phyloP scores from a whole-genome alignment of 2,113 vertebrate species.

The Accipiter cooperii region DNA sequence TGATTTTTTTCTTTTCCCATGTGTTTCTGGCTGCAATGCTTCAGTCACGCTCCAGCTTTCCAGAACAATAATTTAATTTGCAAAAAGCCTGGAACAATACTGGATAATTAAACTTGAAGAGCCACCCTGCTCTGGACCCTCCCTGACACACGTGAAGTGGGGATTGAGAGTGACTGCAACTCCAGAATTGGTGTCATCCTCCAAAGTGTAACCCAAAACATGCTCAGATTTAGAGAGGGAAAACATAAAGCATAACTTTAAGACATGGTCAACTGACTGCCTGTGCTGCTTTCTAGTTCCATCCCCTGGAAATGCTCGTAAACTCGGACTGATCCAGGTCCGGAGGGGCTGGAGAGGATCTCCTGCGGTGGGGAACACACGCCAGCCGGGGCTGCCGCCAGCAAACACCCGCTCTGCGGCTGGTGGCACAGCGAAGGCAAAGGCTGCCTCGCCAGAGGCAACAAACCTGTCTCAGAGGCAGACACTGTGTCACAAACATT shows the following conservation, averaged over 20 bases:
- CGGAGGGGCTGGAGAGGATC: background rate
- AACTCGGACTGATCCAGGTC: background rate
- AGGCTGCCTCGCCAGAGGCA: background rate
- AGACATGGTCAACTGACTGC: rapidly evolving
- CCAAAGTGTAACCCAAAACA: background rate
- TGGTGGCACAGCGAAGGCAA: background rate
- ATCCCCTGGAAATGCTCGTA: background rate
- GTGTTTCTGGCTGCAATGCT: background rate
- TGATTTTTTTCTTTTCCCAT: background rate
- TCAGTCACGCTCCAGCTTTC: background rate
- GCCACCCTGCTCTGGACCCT: background rate
- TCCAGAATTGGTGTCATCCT: background rate
- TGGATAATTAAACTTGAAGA: background rate
- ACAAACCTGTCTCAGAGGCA: background rate
- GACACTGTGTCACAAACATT: background rate
- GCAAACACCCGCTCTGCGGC: background rate
- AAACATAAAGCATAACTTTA: background rate
- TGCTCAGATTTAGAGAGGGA: background rate
- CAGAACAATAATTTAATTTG: background rate
- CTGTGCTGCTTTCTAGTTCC: background rate
- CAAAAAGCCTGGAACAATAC: background rate
- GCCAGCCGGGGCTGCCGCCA: rapidly evolving
- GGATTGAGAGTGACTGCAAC: background rate
- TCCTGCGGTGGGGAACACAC: rapidly evolving
- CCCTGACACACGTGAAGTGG: background rate